A percentile compares a stretch with the other conserved stretches of the same genome.
Evolutionary conservation across 1,140 invertebrate species (phyloP).

Genomic region (Parasteatoda tepidariorum): DNA sequence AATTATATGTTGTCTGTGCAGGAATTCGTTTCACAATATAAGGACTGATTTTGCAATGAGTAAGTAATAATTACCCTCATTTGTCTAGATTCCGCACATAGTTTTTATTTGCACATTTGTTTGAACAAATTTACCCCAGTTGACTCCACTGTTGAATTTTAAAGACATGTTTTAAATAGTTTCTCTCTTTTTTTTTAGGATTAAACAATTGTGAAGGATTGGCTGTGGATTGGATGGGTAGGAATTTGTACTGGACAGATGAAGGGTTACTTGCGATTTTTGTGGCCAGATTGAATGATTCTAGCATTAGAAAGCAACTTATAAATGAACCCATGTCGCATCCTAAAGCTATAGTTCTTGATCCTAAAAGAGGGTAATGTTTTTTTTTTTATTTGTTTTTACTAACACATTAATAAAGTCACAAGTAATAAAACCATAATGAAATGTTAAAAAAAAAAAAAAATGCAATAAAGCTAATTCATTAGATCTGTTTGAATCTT

Average conservation of each 20-base stretch:
- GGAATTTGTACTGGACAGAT: constrained; percentile 88
- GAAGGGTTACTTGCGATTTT: constrained; percentile 74
- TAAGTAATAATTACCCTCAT: too few species aligned
- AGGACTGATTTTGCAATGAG: too few species aligned
- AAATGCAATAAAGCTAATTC: too few species aligned
- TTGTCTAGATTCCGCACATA: too few species aligned
- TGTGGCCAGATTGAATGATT: constrained; percentile 74
- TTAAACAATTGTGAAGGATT: constrained; percentile 80
- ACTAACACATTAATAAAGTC: not conserved
- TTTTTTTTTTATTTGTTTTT: not conserved
- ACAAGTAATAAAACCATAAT: not conserved
- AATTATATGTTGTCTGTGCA: too few species aligned
- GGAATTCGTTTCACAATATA: too few species aligned
- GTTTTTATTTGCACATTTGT: too few species aligned
- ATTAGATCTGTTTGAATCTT: too few species aligned
- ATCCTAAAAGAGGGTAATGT: constrained; percentile 73
- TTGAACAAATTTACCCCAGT: too few species aligned
- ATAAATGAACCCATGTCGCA: constrained; percentile 71
- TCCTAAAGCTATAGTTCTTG: constrained; percentile 77
- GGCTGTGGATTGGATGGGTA: constrained; percentile 85
- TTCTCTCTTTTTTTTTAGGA: constrained; percentile 63
- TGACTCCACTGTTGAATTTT: too few species aligned
- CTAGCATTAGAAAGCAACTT: constrained; percentile 72
- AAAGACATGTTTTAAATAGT: too few species aligned
- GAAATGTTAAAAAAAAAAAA: too few species aligned